Base-by-base conservation (phyloP, 2,113 vertebrate species). In the Colossoma macropomum region DNA sequence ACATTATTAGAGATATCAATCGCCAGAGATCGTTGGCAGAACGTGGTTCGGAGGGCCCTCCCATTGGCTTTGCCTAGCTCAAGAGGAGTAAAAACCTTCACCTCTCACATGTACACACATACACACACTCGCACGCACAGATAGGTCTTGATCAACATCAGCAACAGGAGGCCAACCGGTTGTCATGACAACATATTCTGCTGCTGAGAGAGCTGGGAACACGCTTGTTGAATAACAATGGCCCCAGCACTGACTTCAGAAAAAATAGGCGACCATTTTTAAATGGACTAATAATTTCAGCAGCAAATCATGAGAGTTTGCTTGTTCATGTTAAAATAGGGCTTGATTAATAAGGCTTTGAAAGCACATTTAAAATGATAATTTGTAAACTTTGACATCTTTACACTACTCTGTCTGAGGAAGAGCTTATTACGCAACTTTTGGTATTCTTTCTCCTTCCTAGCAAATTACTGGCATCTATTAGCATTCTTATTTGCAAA, bases 221-320 rank as follows among this genome's bases (percentile, higher is more conserved):
- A 90, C 85, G 86, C 90, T 83, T n/a, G 77, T 80, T 91, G 93
- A 93, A 94, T 94, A 93, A 92, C 91, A 94, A 95, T 90, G 86
- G 77, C 88, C 81, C 82, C 75, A 63, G 78, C 73, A 79, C 88
- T 85, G 88, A 91, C 90, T 92, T 88, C 80, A 87, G 86, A 84
- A 87, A 83, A 69, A 88, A 86, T 76, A 59, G 50, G 38, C 80
- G 71, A 21, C 17, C n/a, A 21, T 56, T 85, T 76, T 83, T 30
- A 62, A 82, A 75, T 15, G 28, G 56, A 62, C 75, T 75, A 71
- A 86, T 85, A 45, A 78, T 82, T 87, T 72, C 27, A 13, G 60
- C 28, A 73, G 65, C 85, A 71, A 84, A 75, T 83, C 30, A 34
- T 76, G 56, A 52, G 65, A 84, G 73, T 77, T 76, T 68, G 30